Evolutionary conservation across 1,140 invertebrate species (phyloP).

Genomic region (Hydropsyche tenuis): DNA sequence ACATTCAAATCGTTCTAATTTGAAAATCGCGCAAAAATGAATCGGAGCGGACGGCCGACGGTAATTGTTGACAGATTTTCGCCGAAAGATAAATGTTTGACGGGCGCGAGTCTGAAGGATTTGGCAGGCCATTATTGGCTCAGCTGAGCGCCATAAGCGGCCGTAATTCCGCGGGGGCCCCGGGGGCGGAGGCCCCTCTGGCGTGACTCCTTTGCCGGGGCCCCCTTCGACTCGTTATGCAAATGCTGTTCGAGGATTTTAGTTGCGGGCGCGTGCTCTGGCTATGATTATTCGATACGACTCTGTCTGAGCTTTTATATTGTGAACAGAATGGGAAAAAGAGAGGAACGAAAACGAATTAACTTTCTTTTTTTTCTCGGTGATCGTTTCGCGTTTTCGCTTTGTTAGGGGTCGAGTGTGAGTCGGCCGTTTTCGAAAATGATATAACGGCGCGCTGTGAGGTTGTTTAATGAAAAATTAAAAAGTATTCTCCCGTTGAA

Average conservation of each 20-base stretch:
- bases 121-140: constrained; percentile 39
- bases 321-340: too few species aligned
- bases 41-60: neutral
- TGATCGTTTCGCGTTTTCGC: too few species aligned
- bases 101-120: constrained; percentile 30
- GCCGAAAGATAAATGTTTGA: constrained; percentile 35
- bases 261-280: constrained; percentile 9
- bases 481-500: too few species aligned
- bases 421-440: too few species aligned
- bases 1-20: too few species aligned
- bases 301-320: neutral
- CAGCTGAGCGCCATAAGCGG: constrained; percentile 31
- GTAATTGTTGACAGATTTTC: constrained; percentile 38
- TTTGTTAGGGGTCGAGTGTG: too few species aligned
- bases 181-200: neutral
- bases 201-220: constrained; percentile 27
- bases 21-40: neutral
- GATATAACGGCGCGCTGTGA: too few species aligned
- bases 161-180: neutral
- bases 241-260: constrained; percentile 26
- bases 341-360: neutral
- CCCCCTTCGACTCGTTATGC: constrained; percentile 34
- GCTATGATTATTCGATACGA: constrained; percentile 21
- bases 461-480: too few species aligned
- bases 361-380: neutral